phyloP scores from a whole-genome alignment of 2,888 invertebrate genomes.

The Oligia fasciuncula region DNA sequence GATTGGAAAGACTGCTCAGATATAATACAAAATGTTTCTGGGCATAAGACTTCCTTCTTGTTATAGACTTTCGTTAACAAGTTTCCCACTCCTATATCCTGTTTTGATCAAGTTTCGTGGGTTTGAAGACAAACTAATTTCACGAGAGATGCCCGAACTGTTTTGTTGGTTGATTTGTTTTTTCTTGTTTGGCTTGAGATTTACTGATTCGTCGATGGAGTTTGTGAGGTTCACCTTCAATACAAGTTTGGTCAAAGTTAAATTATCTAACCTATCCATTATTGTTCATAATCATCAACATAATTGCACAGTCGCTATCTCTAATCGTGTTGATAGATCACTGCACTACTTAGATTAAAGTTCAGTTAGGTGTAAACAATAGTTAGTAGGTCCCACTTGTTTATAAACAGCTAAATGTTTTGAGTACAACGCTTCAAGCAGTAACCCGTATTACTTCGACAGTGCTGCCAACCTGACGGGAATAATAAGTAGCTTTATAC shows the following conservation, averaged over 20 bases:
- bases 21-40: constrained; percentile 1
- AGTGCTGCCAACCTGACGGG: constrained; percentile 39
- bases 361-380: constrained; percentile 42
- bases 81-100: constrained; percentile 38
- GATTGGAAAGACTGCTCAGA: neutral
- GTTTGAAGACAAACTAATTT: constrained; percentile 51
- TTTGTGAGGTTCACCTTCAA: constrained; percentile 7
- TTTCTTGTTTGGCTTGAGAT: constrained; percentile 42
- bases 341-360: constrained; percentile 33
- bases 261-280: neutral
- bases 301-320: neutral
- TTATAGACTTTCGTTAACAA: constrained; percentile 38
- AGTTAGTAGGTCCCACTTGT: constrained; percentile 27
- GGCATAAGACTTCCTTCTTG: constrained; percentile 14
- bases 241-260: constrained; percentile 32
- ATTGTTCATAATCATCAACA: neutral
- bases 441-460: constrained; percentile 54
- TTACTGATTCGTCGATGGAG: constrained; percentile 33
- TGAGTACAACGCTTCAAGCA: constrained; percentile 40
- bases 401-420: constrained; percentile 52
- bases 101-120: constrained; percentile 48
- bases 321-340: constrained; percentile 23
- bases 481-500: constrained; percentile 39
- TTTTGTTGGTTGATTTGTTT: constrained; percentile 45
- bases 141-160: constrained; percentile 25